Percentiles rank a stretch among this genome's conserved stretches.
phyloP scores from a whole-genome alignment of 2,888 invertebrate species.

The Syritta pipiens region DNA sequence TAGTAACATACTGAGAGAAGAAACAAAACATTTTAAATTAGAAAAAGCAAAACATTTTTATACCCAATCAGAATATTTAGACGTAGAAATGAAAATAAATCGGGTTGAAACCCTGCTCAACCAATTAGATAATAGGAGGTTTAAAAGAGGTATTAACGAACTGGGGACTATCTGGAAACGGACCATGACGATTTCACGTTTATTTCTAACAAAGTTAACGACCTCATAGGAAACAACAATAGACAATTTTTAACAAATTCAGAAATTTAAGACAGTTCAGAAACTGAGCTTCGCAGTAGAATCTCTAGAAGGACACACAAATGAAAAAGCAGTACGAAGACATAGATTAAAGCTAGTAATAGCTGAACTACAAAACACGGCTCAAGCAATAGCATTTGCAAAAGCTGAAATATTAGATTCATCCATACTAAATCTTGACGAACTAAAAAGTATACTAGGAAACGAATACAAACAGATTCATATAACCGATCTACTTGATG shows the following conservation, averaged over 20 bases:
- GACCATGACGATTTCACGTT: background rate
- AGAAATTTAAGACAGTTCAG: background rate
- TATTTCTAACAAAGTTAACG: background rate
- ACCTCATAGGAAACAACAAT: background rate
- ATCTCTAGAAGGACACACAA: too few relatives aligned
- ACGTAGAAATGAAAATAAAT: background rate
- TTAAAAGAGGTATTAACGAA: background rate
- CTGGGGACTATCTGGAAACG: background rate
- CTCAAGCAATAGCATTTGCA: too few relatives aligned
- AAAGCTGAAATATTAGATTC: too few relatives aligned
- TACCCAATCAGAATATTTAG: background rate
- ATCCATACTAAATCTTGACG: too few relatives aligned
- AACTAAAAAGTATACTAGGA: too few relatives aligned
- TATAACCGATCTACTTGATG: too few relatives aligned
- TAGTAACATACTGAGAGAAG: background rate
- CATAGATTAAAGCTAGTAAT: too few relatives aligned
- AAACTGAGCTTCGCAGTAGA: too few relatives aligned
- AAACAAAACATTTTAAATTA: background rate
- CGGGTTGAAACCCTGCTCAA: background rate
- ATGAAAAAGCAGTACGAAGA: too few relatives aligned
- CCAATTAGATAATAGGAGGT: background rate
- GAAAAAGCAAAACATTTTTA: background rate
- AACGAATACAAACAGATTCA: too few relatives aligned
- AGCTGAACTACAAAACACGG: too few relatives aligned
- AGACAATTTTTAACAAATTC: slow-evolving; percentile 3